These are phyloP conservation scores for Epicauta chinensis DNA, from an alignment of 1,140 invertebrate genomes.

Conservation along the genomic window DNA sequence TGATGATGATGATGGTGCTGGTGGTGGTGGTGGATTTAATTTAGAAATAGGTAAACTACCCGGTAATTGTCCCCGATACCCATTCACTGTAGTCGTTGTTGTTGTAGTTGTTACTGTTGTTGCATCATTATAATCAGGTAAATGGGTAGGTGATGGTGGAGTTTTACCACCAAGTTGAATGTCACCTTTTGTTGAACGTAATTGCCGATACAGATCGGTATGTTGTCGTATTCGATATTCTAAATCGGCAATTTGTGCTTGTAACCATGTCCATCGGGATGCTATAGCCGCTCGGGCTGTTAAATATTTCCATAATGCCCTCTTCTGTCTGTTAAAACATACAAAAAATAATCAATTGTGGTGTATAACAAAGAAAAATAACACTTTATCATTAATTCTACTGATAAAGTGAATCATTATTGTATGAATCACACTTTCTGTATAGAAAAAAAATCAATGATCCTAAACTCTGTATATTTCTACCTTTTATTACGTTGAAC, in stretches of 20 bases:
- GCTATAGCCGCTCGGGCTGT: constrained; percentile 73
- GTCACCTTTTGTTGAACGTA: constrained; percentile 54
- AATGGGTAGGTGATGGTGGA: constrained; percentile 18
- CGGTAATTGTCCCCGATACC: constrained; percentile 57
- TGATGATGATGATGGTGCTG: neutral
- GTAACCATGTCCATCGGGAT: constrained; percentile 85
- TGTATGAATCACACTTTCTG: too few relatives aligned
- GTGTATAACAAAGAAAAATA: neutral
- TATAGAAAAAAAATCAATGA: too few relatives aligned
- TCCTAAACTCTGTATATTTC: too few relatives aligned
- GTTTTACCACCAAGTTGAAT: constrained; percentile 41
- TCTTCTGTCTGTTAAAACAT: constrained; percentile 60
- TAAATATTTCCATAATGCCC: constrained; percentile 81
- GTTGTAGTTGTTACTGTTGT: constrained; percentile 31
- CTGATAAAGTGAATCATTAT: neutral
- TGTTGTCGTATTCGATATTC: constrained; percentile 89
- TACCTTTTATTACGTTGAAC: too few relatives aligned
- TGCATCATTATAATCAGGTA: neutral
- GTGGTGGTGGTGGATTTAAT: constrained; percentile 33
- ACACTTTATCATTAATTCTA: neutral
- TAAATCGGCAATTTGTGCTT: constrained; percentile 84
- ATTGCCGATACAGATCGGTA: constrained; percentile 68
- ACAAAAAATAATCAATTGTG: neutral
- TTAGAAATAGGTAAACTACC: constrained; percentile 39
- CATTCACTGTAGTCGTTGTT: constrained; percentile 46